Percentiles rank a stretch among this genome's conserved stretches.
Conservation (phyloP, 1,140 invertebrate species). For the Drosophila repleta region DNA sequence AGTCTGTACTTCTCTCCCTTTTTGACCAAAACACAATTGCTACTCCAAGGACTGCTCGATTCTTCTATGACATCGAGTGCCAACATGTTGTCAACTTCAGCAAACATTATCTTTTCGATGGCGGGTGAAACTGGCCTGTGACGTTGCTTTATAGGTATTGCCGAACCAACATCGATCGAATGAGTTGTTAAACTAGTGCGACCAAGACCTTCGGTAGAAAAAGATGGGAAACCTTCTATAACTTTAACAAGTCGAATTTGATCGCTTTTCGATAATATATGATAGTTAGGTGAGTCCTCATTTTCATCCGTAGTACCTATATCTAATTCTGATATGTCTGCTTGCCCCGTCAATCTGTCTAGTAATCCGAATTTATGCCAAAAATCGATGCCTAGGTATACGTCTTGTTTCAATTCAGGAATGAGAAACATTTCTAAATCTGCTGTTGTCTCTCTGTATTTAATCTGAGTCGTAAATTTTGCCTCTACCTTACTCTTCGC, state of each 20-base stretch:
- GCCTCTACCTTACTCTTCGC: too few species aligned
- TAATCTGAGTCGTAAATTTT: too few species aligned
- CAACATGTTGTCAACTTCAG: conserved; percentile 35
- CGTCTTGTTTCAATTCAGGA: too few species aligned
- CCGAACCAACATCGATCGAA: conserved; percentile 36
- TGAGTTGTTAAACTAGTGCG: conserved; percentile 15
- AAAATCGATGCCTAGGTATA: too few species aligned
- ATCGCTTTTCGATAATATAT: neutral
- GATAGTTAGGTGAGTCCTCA: neutral
- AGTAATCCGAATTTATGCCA: too few species aligned
- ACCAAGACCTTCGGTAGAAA: conserved; percentile 2
- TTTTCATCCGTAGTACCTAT: too few species aligned
- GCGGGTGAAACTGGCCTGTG: conserved; percentile 34
- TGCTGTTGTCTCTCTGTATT: too few species aligned
- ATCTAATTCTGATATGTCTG: too few species aligned
- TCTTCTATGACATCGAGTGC: conserved; percentile 33
- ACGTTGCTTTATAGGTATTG: conserved; percentile 31
- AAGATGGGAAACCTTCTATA: neutral
- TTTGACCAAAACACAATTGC: conserved; percentile 34
- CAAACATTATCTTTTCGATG: conserved; percentile 27
- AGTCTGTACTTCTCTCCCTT: conserved; percentile 21
- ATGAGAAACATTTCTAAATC: too few species aligned
- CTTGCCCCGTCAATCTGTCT: too few species aligned
- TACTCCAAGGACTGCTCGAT: conserved; percentile 39
- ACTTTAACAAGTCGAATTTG: neutral